Evolutionary conservation across 2,888 invertebrate species (phyloP).

Genomic region (Conomelus anceps): DNA sequence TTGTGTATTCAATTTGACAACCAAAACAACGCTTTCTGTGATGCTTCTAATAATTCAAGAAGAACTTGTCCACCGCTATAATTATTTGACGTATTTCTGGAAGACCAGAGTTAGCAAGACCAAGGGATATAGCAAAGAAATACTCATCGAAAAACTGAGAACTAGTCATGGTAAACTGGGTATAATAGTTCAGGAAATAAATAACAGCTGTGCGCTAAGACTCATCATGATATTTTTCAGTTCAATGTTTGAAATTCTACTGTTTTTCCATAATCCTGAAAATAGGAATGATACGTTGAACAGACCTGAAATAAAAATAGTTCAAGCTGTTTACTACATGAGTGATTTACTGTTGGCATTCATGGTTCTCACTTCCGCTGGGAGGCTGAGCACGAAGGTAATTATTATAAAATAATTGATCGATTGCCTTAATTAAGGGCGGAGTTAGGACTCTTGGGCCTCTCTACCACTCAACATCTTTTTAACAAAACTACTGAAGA

Average conservation of each 20-base stretch:
- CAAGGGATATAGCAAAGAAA: neutral
- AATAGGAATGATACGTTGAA: neutral
- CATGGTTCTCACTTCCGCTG: neutral
- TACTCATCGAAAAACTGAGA: neutral
- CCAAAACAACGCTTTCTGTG: neutral
- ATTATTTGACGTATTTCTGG: neutral
- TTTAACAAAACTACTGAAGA: too few species aligned
- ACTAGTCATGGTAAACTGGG: neutral
- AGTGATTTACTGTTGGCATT: neutral
- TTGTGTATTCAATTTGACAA: neutral
- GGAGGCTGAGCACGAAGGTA: neutral
- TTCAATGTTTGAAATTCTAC: neutral
- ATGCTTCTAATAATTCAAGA: neutral
- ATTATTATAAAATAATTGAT: too few species aligned
- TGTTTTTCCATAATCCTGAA: neutral
- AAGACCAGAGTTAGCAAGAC: neutral
- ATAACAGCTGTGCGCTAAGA: neutral
- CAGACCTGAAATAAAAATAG: neutral
- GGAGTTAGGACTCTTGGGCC: too few species aligned
- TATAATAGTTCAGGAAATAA: neutral
- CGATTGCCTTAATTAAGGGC: too few species aligned
- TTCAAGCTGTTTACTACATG: neutral
- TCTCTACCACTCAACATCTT: too few species aligned
- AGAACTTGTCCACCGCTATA: neutral
- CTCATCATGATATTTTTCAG: neutral